A percentile compares a stretch with the other conserved stretches of the same genome.
Conservation (phyloP, 2,797 vertebrate genomes). For the Sarcophilus harrisii region DNA sequence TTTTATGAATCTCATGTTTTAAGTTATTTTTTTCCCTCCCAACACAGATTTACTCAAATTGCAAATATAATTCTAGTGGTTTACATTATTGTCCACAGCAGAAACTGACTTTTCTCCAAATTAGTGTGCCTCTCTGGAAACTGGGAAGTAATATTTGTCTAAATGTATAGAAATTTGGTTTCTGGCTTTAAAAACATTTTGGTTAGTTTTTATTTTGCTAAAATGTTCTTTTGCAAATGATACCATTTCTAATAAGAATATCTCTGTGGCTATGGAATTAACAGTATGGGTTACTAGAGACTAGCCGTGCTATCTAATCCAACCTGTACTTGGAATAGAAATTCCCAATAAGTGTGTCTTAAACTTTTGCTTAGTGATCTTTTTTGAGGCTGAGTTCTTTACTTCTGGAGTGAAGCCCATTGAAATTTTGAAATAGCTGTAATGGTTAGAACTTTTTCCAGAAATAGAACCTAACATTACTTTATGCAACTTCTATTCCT, state of each 20-base stretch:
- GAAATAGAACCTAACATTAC: neutral
- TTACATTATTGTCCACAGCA: conserved; percentile 6
- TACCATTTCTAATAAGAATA: conserved; percentile 4
- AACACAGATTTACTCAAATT: neutral
- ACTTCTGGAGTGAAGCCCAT: neutral
- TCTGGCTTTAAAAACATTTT: conserved; percentile 41
- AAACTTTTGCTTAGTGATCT: neutral
- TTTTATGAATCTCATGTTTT: conserved; percentile 21
- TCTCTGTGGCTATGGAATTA: neutral
- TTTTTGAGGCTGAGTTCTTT: neutral
- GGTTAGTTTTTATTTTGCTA: conserved; percentile 29
- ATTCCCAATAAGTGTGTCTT: neutral
- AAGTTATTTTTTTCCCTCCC: conserved; percentile 23
- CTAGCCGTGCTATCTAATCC: neutral
- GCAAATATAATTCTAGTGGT: neutral
- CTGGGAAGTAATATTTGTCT: conserved; percentile 19
- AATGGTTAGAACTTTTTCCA: neutral
- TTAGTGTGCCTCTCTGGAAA: conserved; percentile 19
- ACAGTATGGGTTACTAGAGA: neutral
- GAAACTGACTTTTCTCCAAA: conserved; percentile 16
- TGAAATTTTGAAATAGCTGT: neutral
- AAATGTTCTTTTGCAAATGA: conserved; percentile 36
- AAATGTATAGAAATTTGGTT: conserved; percentile 6
- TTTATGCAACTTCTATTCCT: neutral
- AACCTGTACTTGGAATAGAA: neutral